Base-by-base conservation (phyloP, 2,888 invertebrate species). In the Platycheirus albimanus region DNA sequence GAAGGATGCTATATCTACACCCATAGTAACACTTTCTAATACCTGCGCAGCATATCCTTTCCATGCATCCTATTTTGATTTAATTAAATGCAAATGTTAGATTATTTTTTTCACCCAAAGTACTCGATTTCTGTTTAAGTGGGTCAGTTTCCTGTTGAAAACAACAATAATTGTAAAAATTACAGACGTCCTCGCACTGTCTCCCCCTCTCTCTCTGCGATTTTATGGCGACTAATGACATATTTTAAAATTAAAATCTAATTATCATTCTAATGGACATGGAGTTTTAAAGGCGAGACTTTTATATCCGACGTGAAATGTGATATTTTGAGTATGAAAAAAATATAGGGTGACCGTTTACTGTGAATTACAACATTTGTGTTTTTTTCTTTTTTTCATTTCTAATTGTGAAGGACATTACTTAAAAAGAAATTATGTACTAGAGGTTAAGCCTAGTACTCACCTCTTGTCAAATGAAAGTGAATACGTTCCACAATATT, bases 71-170 rank as follows among this genome's bases (percentile, higher is more conserved):
- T n/a, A n/a, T n/a, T n/a, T n/a, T 13, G 2, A 28, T 19, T 54
- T 66, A 72, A 66, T 72, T 79, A 72, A 79, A 79, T n/a, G 38
- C 47, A 78, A 72, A 72, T 72, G 67, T 72, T 47, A 52, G 36
- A 38, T 52, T 36, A 15, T 54, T 15, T 19, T 3, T 33, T 7
- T 33, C 1, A 8, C 3, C 24, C 6, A 33, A 33, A 33, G 7
- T 8, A 6, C 24, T 24, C 3, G 24, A 24, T 24, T 8, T 33
- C 5, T 24, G 5, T 24, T 8, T 33, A 7, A 33, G 30, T 33
- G 6, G 24, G 24, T 24, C 24, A 24, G 3, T 24, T 4, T 6
- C 6, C 24, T 24, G 6, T 4, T 3, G 24, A 24, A 24, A 4
- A 24, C 3, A 33, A 33, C 5, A 8, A 8, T 3, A 33, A 33